Evolutionary conservation across 2,888 invertebrate genomes (phyloP).

Genomic region (Molanna angustata): DNA sequence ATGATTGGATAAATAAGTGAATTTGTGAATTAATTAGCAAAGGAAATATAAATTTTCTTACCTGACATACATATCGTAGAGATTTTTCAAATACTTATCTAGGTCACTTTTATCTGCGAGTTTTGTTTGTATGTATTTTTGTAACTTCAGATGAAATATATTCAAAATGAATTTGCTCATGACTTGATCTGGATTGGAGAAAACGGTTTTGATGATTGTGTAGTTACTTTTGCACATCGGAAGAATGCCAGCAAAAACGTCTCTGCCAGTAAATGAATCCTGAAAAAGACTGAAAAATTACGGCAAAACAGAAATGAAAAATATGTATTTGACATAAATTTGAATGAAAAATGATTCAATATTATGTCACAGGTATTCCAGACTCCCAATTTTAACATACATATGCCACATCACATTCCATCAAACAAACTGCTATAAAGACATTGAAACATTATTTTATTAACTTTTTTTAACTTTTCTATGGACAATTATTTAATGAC

Average conservation of each 20-base stretch:
- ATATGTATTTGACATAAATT: too few relatives aligned
- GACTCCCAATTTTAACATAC: too few relatives aligned
- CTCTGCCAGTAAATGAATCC: slow-evolving; percentile 82
- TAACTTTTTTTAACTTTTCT: too few relatives aligned
- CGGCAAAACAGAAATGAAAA: too few relatives aligned
- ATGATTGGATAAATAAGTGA: too few relatives aligned
- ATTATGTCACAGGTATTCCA: too few relatives aligned
- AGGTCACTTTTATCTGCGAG: slow-evolving; percentile 78
- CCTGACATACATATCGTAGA: slow-evolving; percentile 89
- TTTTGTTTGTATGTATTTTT: slow-evolving; percentile 81
- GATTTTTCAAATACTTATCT: slow-evolving; percentile 83
- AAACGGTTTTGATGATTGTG: slow-evolving; percentile 82
- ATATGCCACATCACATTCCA: too few relatives aligned
- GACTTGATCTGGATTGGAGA: slow-evolving; percentile 93
- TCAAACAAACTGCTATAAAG: too few relatives aligned
- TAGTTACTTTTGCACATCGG: slow-evolving; percentile 87
- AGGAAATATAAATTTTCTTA: slow-evolving; percentile 47
- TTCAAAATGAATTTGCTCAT: slow-evolving; percentile 97
- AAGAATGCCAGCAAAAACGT: slow-evolving; percentile 87
- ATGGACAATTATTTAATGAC: too few relatives aligned
- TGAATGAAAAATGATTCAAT: too few relatives aligned
- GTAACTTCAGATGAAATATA: slow-evolving; percentile 87
- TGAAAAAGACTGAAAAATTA: slow-evolving; percentile 42
- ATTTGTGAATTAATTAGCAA: too few relatives aligned
- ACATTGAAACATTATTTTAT: too few relatives aligned